phyloP scores from a whole-genome alignment of 2,113 vertebrate genomes.

The Heptranchias perlo region DNA sequence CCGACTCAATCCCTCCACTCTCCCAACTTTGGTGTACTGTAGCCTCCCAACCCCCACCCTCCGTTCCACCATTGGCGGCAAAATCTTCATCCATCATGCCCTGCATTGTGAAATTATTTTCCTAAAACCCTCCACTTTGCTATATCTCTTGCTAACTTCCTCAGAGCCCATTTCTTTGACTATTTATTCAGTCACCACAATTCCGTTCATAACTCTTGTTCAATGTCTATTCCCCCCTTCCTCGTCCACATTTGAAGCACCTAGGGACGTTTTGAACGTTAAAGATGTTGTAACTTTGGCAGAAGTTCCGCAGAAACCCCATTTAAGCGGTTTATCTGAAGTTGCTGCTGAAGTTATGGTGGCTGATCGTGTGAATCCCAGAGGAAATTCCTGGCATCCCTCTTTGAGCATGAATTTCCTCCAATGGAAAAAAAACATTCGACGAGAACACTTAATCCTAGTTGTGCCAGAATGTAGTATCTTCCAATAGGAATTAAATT shows the following conservation, averaged over 20 bases:
- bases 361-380: background rate
- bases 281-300: background rate
- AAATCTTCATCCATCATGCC: background rate
- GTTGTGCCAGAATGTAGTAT: background rate
- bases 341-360: background rate
- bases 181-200: background rate
- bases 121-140: background rate
- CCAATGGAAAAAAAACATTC: background rate
- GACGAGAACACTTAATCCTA: background rate
- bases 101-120: background rate
- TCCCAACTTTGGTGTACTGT: background rate
- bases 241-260: background rate
- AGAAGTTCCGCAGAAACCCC: background rate
- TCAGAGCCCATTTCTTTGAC: background rate
- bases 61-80: background rate
- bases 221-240: background rate
- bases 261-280: background rate
- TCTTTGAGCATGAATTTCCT: background rate
- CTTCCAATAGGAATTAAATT: background rate
- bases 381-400: background rate
- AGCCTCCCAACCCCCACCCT: background rate
- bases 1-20: background rate
- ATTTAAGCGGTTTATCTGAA: background rate
- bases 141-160: too few relatives aligned
- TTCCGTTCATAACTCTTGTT: background rate